Conservation (phyloP, 2,113 vertebrate genomes). For the Strix aluco region DNA sequence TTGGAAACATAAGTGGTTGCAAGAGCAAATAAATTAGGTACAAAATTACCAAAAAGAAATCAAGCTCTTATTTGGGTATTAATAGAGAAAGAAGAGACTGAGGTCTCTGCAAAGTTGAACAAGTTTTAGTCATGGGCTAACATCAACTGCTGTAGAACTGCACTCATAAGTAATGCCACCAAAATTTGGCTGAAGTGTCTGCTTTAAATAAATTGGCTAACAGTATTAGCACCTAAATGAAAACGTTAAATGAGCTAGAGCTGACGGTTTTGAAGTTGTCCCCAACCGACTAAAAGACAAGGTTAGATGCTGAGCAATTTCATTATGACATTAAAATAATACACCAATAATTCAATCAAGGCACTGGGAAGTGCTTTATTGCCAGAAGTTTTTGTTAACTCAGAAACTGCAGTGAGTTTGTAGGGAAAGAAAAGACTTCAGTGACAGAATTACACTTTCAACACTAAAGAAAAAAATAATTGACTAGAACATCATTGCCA, state of each 20-base stretch:
- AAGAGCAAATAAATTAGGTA: not conserved
- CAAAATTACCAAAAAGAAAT: not conserved
- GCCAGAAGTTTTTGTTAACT: slow-evolving; percentile 32
- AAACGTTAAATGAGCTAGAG: not conserved
- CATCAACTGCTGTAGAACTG: not conserved
- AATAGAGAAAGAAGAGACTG: not conserved
- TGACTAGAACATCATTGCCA: too few relatives aligned
- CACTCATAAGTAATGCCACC: not conserved
- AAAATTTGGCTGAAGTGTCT: not conserved
- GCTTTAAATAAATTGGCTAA: slow-evolving; percentile 7
- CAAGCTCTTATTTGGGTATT: not conserved
- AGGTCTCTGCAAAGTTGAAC: not conserved
- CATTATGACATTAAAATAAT: slow-evolving; percentile 55
- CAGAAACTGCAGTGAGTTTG: slow-evolving; percentile 17
- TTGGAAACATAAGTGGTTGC: not conserved
- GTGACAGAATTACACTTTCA: not conserved
- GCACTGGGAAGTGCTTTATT: not conserved
- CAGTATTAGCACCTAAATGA: not conserved
- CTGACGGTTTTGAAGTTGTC: slow-evolving; percentile 6
- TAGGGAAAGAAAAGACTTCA: not conserved
- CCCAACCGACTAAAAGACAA: slow-evolving; percentile 23
- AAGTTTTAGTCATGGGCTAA: not conserved
- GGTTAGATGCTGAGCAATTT: slow-evolving; percentile 47
- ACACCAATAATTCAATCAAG: slow-evolving; percentile 27
- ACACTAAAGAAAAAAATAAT: not conserved